These are phyloP conservation scores for Manis crassicaudata DNA, from an alignment of 2,797 vertebrate species.

Conservation along the genomic window DNA sequence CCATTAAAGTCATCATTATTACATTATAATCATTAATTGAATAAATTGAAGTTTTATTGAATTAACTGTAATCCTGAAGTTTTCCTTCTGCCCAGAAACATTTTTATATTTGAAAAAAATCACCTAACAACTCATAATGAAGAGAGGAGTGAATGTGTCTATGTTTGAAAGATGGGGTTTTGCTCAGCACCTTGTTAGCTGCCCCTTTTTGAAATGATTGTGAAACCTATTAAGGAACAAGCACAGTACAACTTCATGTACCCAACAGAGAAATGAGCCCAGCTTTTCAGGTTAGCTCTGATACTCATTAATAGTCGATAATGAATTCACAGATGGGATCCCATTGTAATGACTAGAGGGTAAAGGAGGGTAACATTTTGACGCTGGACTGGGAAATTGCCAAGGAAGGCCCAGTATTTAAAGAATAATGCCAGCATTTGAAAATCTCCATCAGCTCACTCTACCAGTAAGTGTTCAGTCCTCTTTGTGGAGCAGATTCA, in stretches of 20 bases:
- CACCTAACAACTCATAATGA: neutral
- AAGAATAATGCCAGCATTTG: neutral
- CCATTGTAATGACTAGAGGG: neutral
- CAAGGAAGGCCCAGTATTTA: neutral
- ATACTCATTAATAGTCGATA: neutral
- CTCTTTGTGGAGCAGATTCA: neutral
- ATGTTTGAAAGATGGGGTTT: neutral
- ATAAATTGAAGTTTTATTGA: neutral
- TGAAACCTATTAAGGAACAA: neutral
- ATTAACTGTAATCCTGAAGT: neutral
- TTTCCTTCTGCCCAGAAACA: neutral
- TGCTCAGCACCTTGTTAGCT: neutral
- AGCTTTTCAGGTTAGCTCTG: neutral
- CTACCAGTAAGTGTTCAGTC: neutral
- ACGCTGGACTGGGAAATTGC: neutral
- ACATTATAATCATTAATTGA: neutral
- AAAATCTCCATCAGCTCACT: neutral
- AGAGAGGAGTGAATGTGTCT: neutral
- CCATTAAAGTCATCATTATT: neutral
- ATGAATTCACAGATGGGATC: neutral
- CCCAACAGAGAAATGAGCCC: neutral
- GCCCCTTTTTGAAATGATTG: neutral
- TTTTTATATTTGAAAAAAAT: neutral
- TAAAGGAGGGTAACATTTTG: neutral
- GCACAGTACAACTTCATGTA: fast-evolving